phyloP scores from a whole-genome alignment of 1,140 invertebrate genomes.

The Neelides sp. region DNA sequence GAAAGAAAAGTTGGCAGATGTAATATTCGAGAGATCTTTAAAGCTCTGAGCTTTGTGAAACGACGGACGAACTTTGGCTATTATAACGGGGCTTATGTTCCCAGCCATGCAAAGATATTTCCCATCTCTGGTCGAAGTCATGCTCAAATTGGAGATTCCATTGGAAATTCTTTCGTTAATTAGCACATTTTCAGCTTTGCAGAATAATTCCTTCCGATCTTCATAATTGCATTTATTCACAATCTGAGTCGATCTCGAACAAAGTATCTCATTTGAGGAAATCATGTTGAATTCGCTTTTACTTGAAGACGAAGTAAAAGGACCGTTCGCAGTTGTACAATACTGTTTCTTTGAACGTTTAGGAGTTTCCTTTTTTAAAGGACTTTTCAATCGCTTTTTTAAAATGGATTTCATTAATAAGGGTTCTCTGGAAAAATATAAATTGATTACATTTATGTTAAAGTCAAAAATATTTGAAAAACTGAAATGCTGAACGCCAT shows the following conservation, averaged over 20 bases:
- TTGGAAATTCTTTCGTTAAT: neutral
- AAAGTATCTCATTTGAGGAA: no score
- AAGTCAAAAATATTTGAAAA: neutral
- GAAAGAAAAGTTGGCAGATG: slow-evolving; percentile 20
- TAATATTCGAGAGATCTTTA: slow-evolving; percentile 18
- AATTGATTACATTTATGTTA: slow-evolving; percentile 1
- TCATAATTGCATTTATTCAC: no score
- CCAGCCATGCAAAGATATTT: slow-evolving; percentile 15
- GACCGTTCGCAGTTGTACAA: neutral
- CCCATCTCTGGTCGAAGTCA: slow-evolving; percentile 12
- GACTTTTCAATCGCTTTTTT: slow-evolving; percentile 22
- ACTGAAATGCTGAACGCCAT: slow-evolving; percentile 99
- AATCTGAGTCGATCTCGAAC: no score
- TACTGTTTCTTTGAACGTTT: neutral
- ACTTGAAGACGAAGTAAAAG: neutral
- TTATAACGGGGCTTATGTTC: slow-evolving; percentile 15
- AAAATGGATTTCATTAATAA: slow-evolving; percentile 16
- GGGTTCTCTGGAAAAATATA: slow-evolving; percentile 8
- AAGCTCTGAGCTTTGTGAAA: slow-evolving; percentile 1
- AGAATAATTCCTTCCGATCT: no score
- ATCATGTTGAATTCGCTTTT: neutral
- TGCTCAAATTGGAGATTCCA: slow-evolving; percentile 3
- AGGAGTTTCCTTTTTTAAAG: slow-evolving; percentile 1
- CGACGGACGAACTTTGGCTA: slow-evolving; percentile 9
- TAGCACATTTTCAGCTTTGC: no score